Evolutionary conservation across 2,888 invertebrate species (phyloP), one percentile per base, ranked within the genome.

Genomic region (Panzeria rudis): DNA sequence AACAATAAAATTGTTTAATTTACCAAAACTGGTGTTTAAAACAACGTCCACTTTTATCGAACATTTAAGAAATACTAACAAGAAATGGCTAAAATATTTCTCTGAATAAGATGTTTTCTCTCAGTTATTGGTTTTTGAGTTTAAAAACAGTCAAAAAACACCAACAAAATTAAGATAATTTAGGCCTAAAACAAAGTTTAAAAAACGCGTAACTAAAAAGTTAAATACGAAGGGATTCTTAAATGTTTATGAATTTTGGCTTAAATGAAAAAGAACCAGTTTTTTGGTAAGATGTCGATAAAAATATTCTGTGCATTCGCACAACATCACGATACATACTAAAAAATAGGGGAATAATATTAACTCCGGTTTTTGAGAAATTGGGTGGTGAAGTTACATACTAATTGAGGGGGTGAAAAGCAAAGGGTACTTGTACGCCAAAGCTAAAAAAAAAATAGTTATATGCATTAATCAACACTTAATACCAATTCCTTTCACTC

Each of bases 61-160:
- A 54, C 9, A 38, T 35, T 66, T n/a, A n/a, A 72, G 38, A 15
- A 47, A 2, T 47, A 64, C 47, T 72, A 66, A 72, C 3, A 20
- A 17, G 25, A 64, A 64, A 44, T 66, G 25, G 15, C 3, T 23
- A 56, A 38, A 79, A n/a, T 8, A 25, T 17, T 77, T 69, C 23
- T 50, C 20, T 50, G 23, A 54, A 47, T 56, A 20, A 64, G 44
- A 47, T 25, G 13, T 66, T 56, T 56, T 9, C 47, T 20, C 32
- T 32, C 41, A 54, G 25, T 41, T 54, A 7, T 54, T 6, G 50
- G 17, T 11, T 29, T 41, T 15, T 25, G 32, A 9, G 25, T 9
- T 25, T 11, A 8, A 35, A 38, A 62, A 15, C 25, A 52, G 0
- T 20, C 11, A 38, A 0, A 35, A 15, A 66, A 50, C 13, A 50